Percentiles rank a stretch among this genome's conserved stretches.
phyloP scores from a whole-genome alignment of 1,140 invertebrate genomes.

The Hormaphis cornu region DNA sequence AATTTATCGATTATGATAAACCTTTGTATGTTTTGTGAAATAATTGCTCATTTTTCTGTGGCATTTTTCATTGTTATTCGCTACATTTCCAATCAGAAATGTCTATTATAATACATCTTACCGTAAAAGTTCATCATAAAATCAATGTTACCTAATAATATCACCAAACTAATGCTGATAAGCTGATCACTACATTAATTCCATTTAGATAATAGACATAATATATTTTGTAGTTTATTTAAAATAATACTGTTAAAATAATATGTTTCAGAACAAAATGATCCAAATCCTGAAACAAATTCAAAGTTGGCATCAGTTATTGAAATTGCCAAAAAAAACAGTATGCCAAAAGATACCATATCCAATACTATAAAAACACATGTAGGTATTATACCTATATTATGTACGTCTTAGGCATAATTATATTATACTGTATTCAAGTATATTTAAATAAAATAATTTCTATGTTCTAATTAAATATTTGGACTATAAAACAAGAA shows the following conservation, averaged over 20 bases:
- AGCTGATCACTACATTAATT: not conserved
- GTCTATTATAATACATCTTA: too few species aligned
- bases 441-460: not conserved
- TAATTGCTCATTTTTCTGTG: too few species aligned
- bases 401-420: not conserved
- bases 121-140: too few species aligned
- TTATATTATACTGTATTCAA: not conserved
- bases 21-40: too few species aligned
- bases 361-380: conserved; percentile 48
- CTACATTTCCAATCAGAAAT: too few species aligned
- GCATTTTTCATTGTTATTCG: too few species aligned
- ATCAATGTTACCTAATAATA: too few species aligned
- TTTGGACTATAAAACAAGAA: too few species aligned
- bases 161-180: not conserved
- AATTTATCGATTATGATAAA: too few species aligned
- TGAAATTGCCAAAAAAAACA: conserved; percentile 49
- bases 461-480: not conserved
- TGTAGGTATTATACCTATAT: too few species aligned
- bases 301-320: conserved; percentile 47
- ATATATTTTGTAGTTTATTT: not conserved
- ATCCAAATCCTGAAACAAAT: conserved; percentile 49
- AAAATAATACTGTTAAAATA: not conserved
- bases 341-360: conserved; percentile 51
- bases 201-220: not conserved
- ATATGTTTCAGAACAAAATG: conserved; percentile 10